Base-by-base conservation (phyloP, 2,888 invertebrate species). In the Mythimna impura region DNA sequence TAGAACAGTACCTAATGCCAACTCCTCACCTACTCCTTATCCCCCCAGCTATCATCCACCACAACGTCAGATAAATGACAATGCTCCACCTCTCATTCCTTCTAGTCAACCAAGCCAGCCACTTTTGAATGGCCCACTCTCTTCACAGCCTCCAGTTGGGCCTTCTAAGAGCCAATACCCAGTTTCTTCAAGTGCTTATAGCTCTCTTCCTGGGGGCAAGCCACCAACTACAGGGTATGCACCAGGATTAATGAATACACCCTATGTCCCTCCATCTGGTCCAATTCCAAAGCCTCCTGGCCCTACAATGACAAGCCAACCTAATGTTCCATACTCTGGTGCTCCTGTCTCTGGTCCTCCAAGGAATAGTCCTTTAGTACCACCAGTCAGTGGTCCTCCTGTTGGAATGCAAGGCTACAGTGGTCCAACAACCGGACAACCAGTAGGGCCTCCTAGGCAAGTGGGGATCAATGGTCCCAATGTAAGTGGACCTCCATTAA, bases 51-150 rank as follows among this genome's bases (percentile, higher is more conserved):
- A 89, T 75, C 90, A 88, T 47, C 86, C 86, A 34, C 92, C 90
- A 65, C 90, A 91, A 71, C 89, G 79, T 73, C 95, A 95, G 86
- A 94, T 96, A 34, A 96, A 96, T 90, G 93, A 95, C 80, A 96
- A 94, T 92, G 89, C 94, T 79, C 94, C 95, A 80, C 94, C 96
- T 77, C 92, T 95, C 67, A 89, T 93, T 84, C 87, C 96, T 75
- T 94, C 96, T 95, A 96, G 94, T 95, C 95, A 94, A 84, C 90
- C 88, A 80, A 93, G 86, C 82, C 94, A 93, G 86, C 91, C 93
- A 78, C 79, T 92, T 54, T 76, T 91, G 25, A 96, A 95, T 91
- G 95, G 95, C n/a, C 95, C 94, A 68, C 89, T 81, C n/a, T 74
- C 83, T 60, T 62, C 80, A 60, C 85, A 83, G 58, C 81, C 85